These are phyloP conservation scores for Smutsia temminckii DNA, from an alignment of 2,797 vertebrate genomes.

Conservation along the genomic window DNA sequence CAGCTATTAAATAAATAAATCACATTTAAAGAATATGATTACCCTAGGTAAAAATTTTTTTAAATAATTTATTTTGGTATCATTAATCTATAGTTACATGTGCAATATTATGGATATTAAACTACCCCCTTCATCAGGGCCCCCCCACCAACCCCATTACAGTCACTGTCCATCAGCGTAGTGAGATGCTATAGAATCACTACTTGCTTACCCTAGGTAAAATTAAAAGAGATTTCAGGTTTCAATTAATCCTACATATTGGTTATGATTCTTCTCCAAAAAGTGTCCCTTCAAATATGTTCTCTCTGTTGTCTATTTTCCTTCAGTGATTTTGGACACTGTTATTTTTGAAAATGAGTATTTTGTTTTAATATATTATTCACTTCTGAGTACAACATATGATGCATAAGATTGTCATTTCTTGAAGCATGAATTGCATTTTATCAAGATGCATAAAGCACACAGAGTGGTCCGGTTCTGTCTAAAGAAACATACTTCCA, in stretches of 20 bases:
- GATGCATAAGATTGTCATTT: not conserved
- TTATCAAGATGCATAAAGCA: not conserved
- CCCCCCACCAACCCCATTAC: no score
- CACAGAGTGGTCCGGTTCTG: not conserved
- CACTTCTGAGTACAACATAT: not conserved
- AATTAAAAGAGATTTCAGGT: not conserved
- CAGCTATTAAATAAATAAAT: slow-evolving; percentile 20
- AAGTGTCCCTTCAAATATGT: not conserved
- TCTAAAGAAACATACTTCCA: not conserved
- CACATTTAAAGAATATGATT: not conserved
- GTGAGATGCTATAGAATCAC: no score
- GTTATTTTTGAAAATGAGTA: slow-evolving; percentile 15
- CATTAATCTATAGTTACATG: no score
- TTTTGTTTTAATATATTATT: slow-evolving; percentile 40
- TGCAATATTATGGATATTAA: no score
- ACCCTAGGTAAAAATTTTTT: not conserved
- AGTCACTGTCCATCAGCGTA: no score
- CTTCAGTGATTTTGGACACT: not conserved
- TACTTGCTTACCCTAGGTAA: not conserved
- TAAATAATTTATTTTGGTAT: no score
- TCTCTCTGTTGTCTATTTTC: not conserved
- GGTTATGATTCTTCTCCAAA: not conserved
- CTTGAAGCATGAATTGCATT: slow-evolving; percentile 18
- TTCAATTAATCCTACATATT: not conserved
- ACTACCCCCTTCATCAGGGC: no score